Evolutionary conservation across 2,797 vertebrate genomes (phyloP).

Genomic region (Notolabrus celidotus): DNA sequence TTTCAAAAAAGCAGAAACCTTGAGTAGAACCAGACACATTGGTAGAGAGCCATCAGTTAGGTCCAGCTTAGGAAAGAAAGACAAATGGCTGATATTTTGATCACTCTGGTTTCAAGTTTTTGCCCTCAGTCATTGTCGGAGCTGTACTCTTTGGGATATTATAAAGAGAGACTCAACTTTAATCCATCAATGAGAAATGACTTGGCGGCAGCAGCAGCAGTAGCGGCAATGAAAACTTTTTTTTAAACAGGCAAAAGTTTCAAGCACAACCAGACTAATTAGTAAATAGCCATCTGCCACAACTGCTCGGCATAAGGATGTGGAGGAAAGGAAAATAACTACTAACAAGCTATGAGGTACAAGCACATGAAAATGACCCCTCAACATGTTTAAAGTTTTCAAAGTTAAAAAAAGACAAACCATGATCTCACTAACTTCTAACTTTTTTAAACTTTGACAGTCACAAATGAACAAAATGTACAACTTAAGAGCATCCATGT

Average conservation of each 20-base stretch:
- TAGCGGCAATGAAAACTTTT: neutral
- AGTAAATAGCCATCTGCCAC: neutral
- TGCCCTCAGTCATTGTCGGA: too few species aligned
- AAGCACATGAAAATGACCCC: neutral
- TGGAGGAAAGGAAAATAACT: too few species aligned
- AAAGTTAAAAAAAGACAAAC: neutral
- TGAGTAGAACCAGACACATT: too few species aligned
- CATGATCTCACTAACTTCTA: too few species aligned
- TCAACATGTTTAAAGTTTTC: neutral
- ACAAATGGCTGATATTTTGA: too few species aligned
- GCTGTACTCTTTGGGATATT: neutral
- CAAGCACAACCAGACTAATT: neutral
- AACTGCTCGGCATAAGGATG: neutral
- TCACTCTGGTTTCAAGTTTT: too few species aligned
- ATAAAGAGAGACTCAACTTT: neutral
- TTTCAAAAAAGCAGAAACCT: too few species aligned
- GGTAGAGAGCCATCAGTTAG: too few species aligned
- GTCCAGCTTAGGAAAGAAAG: too few species aligned
- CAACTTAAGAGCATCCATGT: constrained; percentile 25
- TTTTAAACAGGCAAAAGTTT: neutral
- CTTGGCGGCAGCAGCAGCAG: neutral
- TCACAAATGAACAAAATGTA: constrained; percentile 4
- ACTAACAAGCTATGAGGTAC: neutral
- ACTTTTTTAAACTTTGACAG: neutral
- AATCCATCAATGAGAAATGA: neutral